Conservation (phyloP, 2,797 vertebrate genomes). For the Argyrosomus regius region DNA sequence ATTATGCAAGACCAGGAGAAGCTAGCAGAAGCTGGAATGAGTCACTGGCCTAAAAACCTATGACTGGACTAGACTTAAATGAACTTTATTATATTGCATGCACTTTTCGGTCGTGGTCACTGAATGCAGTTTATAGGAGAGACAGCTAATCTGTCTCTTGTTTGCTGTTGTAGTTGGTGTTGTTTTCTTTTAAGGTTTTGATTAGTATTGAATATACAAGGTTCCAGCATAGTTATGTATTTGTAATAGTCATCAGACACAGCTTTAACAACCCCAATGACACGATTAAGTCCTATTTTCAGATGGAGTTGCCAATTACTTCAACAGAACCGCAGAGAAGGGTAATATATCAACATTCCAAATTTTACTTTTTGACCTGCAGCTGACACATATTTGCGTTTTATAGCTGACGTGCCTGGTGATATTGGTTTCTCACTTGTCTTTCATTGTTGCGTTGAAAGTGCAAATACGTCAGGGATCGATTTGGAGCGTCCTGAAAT, state of each 20-base stretch:
- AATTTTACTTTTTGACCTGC: slow-evolving; percentile 25
- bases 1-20: too few species aligned
- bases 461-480: slow-evolving; percentile 57
- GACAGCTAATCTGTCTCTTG: background rate
- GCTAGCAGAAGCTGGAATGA: too few species aligned
- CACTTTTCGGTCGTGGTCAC: too few species aligned
- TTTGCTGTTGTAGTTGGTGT: background rate
- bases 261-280: background rate
- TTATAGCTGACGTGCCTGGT: slow-evolving; percentile 23
- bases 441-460: slow-evolving; percentile 49
- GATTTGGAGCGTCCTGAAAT: slow-evolving; percentile 57
- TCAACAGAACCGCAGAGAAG: background rate
- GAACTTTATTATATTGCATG: too few species aligned
- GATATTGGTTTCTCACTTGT: slow-evolving; percentile 29
- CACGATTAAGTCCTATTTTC: background rate
- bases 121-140: background rate
- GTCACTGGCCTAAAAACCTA: background rate
- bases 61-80: background rate
- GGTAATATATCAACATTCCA: background rate
- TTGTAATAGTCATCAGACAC: background rate
- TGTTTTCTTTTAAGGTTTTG: background rate
- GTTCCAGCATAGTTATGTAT: background rate
- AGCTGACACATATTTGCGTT: slow-evolving; percentile 12
- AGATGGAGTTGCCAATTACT: background rate
- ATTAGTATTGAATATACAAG: background rate